Conservation (phyloP, 2,113 vertebrate species). For the Callipepla californica region DNA sequence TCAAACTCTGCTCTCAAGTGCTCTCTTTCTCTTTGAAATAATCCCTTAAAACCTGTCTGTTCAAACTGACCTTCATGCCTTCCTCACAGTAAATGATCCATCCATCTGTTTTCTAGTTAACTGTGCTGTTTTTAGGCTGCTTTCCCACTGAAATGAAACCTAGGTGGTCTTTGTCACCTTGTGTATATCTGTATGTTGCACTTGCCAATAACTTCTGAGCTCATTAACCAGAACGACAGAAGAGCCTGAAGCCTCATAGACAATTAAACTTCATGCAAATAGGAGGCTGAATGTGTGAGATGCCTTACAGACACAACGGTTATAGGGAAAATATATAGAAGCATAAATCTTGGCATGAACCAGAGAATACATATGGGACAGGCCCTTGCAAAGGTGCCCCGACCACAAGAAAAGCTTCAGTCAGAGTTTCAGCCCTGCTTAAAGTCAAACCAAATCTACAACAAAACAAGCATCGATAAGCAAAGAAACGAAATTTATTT, state of each 20-base stretch:
- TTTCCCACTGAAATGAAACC: background rate
- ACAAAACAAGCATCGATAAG: background rate
- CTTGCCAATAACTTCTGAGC: background rate
- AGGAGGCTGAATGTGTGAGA: background rate
- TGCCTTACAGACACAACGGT: background rate
- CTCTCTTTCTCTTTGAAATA: background rate
- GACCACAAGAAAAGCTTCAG: conserved; percentile 19
- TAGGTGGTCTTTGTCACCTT: background rate
- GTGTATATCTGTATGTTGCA: background rate
- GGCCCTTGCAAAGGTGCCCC: background rate
- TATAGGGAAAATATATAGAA: conserved; percentile 11
- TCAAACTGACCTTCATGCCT: background rate
- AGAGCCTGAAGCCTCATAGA: conserved; percentile 18
- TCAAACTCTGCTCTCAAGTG: background rate
- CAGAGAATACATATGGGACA: background rate
- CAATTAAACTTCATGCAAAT: conserved; percentile 47
- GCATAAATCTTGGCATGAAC: background rate
- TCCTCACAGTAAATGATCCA: background rate
- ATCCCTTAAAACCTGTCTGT: background rate
- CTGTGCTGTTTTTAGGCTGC: background rate
- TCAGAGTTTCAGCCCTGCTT: conserved; percentile 6
- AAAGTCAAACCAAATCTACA: background rate
- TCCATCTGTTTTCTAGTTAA: background rate
- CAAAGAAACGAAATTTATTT: conserved; percentile 18
- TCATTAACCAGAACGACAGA: conserved; percentile 6